These are phyloP conservation scores for Marcusenius ussheri DNA, from an alignment of 2,113 vertebrate species.

Conservation along the genomic window DNA sequence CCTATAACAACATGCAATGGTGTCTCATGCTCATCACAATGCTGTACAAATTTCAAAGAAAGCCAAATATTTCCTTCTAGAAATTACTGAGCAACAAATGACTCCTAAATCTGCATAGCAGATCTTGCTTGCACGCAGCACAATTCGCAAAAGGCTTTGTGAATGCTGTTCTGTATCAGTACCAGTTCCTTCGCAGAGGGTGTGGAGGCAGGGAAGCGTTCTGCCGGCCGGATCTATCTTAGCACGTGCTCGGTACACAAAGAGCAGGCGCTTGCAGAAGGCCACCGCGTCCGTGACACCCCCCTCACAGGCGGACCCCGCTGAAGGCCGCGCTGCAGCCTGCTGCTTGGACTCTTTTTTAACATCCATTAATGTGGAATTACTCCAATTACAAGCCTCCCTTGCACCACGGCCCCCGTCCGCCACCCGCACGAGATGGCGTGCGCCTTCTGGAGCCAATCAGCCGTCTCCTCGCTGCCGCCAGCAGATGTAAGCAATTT, in stretches of 20 bases:
- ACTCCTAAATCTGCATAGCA: neutral
- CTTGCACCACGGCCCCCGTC: constrained; percentile 75
- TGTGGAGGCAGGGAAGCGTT: neutral
- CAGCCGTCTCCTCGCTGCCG: constrained; percentile 84
- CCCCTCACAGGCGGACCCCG: constrained; percentile 58
- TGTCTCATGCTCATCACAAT: neutral
- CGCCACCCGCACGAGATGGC: constrained; percentile 82
- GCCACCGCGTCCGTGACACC: constrained; percentile 40
- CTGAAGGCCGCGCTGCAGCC: constrained; percentile 51
- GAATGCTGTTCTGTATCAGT: neutral
- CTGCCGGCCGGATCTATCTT: neutral
- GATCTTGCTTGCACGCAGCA: neutral
- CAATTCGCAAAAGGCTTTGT: neutral
- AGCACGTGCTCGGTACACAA: constrained; percentile 25
- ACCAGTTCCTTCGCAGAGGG: neutral
- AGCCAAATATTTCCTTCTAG: neutral
- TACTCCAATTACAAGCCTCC: constrained; percentile 97
- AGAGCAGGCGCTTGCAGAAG: constrained; percentile 39
- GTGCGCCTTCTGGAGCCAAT: constrained; percentile 88
- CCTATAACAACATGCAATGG: neutral
- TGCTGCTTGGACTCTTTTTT: constrained; percentile 65
- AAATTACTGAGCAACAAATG: neutral
- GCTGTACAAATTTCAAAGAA: neutral
- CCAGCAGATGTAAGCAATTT: constrained; percentile 99
- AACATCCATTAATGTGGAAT: constrained; percentile 94